Evolutionary conservation across 1,140 invertebrate species (phyloP).

Genomic region (Tetramorium simillimum): DNA sequence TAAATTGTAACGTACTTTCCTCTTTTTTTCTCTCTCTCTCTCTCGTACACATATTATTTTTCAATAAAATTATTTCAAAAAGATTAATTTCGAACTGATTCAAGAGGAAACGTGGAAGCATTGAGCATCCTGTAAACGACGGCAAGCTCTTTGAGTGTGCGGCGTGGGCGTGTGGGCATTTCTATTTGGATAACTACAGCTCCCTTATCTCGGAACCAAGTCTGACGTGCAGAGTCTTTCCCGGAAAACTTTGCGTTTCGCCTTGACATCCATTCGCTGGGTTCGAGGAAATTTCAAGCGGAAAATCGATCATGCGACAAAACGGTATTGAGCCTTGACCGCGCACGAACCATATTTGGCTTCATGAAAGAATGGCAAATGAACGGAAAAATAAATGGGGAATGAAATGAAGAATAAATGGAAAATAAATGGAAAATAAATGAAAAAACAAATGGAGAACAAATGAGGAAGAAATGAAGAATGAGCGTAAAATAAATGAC

Average conservation of each 20-base stretch:
- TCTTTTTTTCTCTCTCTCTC: no score
- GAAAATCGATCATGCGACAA: constrained; percentile 41
- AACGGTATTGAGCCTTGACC: constrained; percentile 37
- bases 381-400: not conserved
- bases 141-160: not conserved
- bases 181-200: constrained; percentile 41
- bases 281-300: constrained; percentile 49
- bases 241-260: constrained; percentile 37
- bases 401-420: constrained; percentile 20
- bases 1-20: not conserved
- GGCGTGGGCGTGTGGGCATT: constrained; percentile 4
- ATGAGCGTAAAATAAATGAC: not conserved
- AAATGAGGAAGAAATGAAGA: constrained; percentile 30
- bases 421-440: not conserved
- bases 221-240: constrained; percentile 42
- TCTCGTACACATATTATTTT: not conserved
- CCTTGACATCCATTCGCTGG: constrained; percentile 46
- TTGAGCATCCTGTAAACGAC: not conserved
- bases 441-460: constrained; percentile 7
- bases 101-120: not conserved
- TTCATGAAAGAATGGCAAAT: not conserved
- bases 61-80: not conserved
- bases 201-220: constrained; percentile 21
- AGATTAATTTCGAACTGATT: not conserved
- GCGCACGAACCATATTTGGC: constrained; percentile 32